These are phyloP conservation scores for Ochropleura plecta DNA, from an alignment of 2,888 invertebrate species.

Conservation along the genomic window DNA sequence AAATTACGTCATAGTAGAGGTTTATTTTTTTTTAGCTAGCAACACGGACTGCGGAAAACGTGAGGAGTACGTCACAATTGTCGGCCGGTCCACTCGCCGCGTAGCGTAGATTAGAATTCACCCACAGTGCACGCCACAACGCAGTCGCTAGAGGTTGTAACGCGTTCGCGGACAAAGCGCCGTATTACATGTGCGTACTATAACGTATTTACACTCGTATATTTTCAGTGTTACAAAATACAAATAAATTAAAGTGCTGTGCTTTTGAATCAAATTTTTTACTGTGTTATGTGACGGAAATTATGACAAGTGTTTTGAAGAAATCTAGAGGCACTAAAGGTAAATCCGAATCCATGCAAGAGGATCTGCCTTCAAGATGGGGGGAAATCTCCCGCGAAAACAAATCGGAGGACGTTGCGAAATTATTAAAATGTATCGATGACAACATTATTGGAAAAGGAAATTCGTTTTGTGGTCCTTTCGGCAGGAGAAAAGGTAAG, in stretches of 20 bases:
- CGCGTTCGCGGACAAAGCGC: slow-evolving; percentile 53
- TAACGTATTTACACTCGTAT: slow-evolving; percentile 57
- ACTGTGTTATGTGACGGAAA: slow-evolving; percentile 82
- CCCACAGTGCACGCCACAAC: slow-evolving; percentile 54
- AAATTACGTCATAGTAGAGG: slow-evolving; percentile 48
- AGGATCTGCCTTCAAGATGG: slow-evolving; percentile 87
- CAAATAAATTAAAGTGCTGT: slow-evolving; percentile 63
- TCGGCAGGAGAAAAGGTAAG: slow-evolving; percentile 95
- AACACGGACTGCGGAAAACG: slow-evolving; percentile 63
- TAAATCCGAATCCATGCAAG: slow-evolving; percentile 90
- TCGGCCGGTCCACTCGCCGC: slow-evolving; percentile 52
- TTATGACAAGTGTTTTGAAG: slow-evolving; percentile 89
- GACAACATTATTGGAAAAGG: slow-evolving; percentile 95
- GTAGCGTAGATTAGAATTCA: slow-evolving; percentile 43
- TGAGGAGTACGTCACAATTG: slow-evolving; percentile 62
- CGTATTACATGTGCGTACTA: slow-evolving; percentile 59
- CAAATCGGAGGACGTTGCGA: slow-evolving; percentile 92
- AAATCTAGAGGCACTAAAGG: slow-evolving; percentile 88
- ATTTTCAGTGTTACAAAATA: slow-evolving; percentile 50
- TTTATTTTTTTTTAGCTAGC: slow-evolving; percentile 45
- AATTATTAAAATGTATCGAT: slow-evolving; percentile 94
- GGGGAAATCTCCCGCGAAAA: slow-evolving; percentile 80
- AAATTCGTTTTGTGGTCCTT: slow-evolving; percentile 95
- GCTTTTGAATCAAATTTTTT: slow-evolving; percentile 47
- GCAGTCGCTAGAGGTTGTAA: slow-evolving; percentile 42